These are phyloP conservation scores for Cactoblastis cactorum DNA, from an alignment of 2,888 invertebrate species.

Conservation along the genomic window DNA sequence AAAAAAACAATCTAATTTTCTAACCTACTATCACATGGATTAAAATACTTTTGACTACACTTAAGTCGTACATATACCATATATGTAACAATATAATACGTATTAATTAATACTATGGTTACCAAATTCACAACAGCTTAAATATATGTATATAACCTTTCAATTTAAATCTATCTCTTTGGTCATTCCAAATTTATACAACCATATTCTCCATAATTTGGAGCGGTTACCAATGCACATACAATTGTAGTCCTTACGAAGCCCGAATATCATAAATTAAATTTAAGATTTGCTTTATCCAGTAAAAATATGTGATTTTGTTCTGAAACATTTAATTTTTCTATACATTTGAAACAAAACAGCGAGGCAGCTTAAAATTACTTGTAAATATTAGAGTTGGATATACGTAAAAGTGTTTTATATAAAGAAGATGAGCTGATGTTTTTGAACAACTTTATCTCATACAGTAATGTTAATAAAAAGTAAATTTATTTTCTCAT, in stretches of 20 bases:
- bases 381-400: too few species aligned
- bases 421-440: too few species aligned
- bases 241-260: not conserved
- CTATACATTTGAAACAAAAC: too few species aligned
- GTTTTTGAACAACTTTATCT: too few species aligned
- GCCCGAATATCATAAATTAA: too few species aligned
- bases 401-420: too few species aligned
- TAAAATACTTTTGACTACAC: constrained; percentile 64
- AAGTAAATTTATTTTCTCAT: too few species aligned
- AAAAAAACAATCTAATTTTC: constrained; percentile 21
- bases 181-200: constrained; percentile 48
- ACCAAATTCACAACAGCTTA: constrained; percentile 65
- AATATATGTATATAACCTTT: constrained; percentile 35
- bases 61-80: constrained; percentile 45
- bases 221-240: not conserved
- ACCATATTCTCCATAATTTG: constrained; percentile 19
- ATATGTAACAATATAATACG: constrained; percentile 49
- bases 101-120: constrained; percentile 41
- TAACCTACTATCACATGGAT: constrained; percentile 74
- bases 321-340: too few species aligned
- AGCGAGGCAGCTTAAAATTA: too few species aligned
- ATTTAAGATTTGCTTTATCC: too few species aligned
- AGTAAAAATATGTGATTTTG: too few species aligned
- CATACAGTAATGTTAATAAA: too few species aligned
- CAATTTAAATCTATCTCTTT: constrained; percentile 56